phyloP scores from a whole-genome alignment of 2,113 vertebrate genomes.

The Cairina moschata region DNA sequence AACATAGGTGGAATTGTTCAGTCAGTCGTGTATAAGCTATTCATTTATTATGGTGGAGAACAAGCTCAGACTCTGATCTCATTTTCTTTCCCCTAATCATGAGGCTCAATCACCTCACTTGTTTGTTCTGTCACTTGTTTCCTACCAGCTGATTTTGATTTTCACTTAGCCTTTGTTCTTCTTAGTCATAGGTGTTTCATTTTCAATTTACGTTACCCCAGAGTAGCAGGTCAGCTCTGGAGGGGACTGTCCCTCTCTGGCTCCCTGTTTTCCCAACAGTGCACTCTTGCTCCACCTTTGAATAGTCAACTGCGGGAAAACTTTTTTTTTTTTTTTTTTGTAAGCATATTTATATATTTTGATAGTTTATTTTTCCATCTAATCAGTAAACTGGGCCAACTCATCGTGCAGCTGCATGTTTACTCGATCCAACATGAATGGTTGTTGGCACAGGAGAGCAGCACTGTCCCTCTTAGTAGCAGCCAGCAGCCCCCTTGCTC shows the following conservation, averaged over 20 bases:
- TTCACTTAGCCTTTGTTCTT: neutral
- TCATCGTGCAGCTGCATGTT: conserved; percentile 24
- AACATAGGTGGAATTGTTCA: neutral
- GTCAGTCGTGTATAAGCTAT: neutral
- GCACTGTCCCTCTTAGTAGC: neutral
- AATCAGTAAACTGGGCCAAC: neutral
- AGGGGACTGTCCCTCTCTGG: neutral
- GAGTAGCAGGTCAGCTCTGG: neutral
- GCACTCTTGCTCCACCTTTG: neutral
- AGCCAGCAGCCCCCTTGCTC: neutral
- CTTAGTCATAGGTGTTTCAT: neutral
- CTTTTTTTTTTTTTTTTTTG: neutral
- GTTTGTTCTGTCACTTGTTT: neutral
- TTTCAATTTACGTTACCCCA: neutral
- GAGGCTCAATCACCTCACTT: neutral
- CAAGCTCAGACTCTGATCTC: neutral
- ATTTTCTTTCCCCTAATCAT: neutral
- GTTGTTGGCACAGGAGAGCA: neutral
- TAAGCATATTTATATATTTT: neutral
- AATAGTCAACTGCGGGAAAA: neutral
- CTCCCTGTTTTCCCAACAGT: rapidly evolving
- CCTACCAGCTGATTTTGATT: neutral
- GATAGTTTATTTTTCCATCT: conserved; percentile 14
- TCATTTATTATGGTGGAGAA: neutral
- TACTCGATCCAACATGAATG: neutral